phyloP scores from a whole-genome alignment of 2,797 vertebrate genomes.

The Gymnodraco acuticeps region DNA sequence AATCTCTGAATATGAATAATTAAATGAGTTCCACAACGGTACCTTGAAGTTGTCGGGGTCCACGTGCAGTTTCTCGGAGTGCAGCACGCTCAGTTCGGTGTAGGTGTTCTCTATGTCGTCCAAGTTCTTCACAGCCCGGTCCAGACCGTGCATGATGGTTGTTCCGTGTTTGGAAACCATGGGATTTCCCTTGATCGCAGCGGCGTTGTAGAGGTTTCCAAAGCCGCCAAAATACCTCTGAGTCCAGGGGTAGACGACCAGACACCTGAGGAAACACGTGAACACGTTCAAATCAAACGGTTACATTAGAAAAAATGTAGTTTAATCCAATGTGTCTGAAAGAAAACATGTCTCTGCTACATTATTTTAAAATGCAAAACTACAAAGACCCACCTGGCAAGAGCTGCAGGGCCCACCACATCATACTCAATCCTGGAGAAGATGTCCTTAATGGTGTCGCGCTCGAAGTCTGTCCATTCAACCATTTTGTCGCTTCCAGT shows the following conservation, averaged over 20 bases:
- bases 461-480: conserved; percentile 74
- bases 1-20: not conserved
- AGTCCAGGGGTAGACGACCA: no score
- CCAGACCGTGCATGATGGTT: conserved; percentile 83
- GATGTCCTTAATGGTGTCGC: conserved; percentile 61
- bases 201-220: no score
- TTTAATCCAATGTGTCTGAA: no score
- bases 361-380: no score
- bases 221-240: no score
- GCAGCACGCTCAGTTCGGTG: conserved; percentile 81
- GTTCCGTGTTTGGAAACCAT: conserved; percentile 80
- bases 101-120: conserved; percentile 81
- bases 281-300: no score
- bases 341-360: no score
- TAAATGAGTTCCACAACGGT: not conserved
- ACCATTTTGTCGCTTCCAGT: conserved; percentile 70
- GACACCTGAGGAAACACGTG: no score
- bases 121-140: conserved; percentile 83
- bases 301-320: no score
- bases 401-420: conserved; percentile 25
- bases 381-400: no score
- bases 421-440: conserved; percentile 62
- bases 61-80: conserved; percentile 86
- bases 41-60: conserved; percentile 89
- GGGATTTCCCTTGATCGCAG: no score